Base-by-base conservation (phyloP, 2,888 invertebrate species). In the Operophtera brumata region DNA sequence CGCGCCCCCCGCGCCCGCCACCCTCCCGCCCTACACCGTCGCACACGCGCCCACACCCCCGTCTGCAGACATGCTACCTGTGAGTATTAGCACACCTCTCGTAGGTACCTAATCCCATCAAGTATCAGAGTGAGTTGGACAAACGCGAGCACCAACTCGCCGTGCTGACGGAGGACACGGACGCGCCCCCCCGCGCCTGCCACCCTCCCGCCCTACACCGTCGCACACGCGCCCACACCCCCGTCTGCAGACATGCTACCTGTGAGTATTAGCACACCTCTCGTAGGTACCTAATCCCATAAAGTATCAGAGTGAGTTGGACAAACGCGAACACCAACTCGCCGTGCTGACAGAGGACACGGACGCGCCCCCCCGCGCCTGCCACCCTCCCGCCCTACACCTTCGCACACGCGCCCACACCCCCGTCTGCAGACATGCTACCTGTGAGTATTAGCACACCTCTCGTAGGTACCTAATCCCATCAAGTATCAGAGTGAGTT, bases 401-500 rank as follows among this genome's bases (percentile, higher is more conserved):
- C 1, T 3, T 25, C 26, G 5, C 28, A 1, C 5, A 7, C 14
- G 37, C 10, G 8, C 20, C 13, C 3, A 13, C 44, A 2, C 34
- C 26, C 7, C 12, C 20, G 1, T 10, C 49, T 10, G 13, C 37
- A 28, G 41, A 48, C 32, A 26, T 14, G 6, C 11, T 25, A 12
- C 42, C 35, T 5, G 42, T 42, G 8, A 48, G 13, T 35, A 48
- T 36, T 26, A 13, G 20, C 20, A 20, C 20, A 20, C 4, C 4
- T 2, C 20, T 20, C 20, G 20, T 20, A 20, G 2, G 20, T 20
- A 20, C 20, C 97, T 11, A 99, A 99, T 91, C 99, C 99, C 0
- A 98, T 99, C 65, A 98, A 98, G 82, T 98, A 98, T 86, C 97
- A 98, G 84, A 97, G 96, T 73, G 96, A 97, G 83, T 87, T 96